Percentiles rank a stretch among this genome's conserved stretches.
These are phyloP conservation scores for Phymorhynchus buccinoides DNA, from an alignment of 1,140 invertebrate species.

Conservation along the genomic window DNA sequence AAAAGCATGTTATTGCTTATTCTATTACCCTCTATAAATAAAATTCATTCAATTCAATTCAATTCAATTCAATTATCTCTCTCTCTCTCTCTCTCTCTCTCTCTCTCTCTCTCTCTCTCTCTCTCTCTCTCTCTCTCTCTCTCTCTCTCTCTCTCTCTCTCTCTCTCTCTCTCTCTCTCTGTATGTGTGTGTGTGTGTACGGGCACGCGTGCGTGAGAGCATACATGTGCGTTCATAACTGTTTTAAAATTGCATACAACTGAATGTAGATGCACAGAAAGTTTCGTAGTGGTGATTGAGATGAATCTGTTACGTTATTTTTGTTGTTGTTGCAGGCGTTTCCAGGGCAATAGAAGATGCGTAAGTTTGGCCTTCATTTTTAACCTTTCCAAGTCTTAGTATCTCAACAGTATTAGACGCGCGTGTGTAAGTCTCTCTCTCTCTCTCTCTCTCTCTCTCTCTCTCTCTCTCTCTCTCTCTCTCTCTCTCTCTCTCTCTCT, in stretches of 20 bases:
- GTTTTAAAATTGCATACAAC: neutral
- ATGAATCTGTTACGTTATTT: neutral
- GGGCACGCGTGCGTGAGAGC: neutral
- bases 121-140: constrained; percentile 15
- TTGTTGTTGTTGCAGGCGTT: neutral
- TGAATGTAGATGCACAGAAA: neutral
- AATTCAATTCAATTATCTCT: too few relatives aligned
- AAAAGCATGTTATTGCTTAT: too few relatives aligned
- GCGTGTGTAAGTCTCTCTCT: too few relatives aligned
- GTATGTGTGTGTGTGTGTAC: constrained; percentile 12
- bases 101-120: neutral
- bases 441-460: too few relatives aligned
- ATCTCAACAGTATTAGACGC: too few relatives aligned
- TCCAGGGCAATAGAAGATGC: too few relatives aligned
- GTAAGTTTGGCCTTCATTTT: neutral
- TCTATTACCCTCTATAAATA: too few relatives aligned
- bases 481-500: too few relatives aligned
- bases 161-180: neutral
- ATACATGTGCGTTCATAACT: neutral
- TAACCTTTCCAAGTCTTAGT: neutral
- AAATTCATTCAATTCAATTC: too few relatives aligned
- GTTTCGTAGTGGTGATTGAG: neutral
- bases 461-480: too few relatives aligned
- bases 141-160: constrained; percentile 17
- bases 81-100: too few relatives aligned